Evolutionary conservation across 2,113 vertebrate genomes (phyloP).

Genomic region (Mormoops blainvillei): DNA sequence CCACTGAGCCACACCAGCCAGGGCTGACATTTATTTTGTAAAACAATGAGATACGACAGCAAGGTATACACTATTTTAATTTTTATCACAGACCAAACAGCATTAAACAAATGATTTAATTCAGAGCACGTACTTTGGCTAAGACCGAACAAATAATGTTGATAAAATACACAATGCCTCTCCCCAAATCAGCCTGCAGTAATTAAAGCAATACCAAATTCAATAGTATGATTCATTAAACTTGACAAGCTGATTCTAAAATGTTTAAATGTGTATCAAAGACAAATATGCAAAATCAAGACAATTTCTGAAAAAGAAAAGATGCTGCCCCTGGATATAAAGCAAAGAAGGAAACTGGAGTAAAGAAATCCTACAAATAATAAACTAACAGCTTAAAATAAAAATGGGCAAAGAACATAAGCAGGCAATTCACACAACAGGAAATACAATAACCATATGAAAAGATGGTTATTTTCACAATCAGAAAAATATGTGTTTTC

Average conservation of each 20-base stretch:
- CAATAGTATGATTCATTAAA: not conserved
- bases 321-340: not conserved
- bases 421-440: not conserved
- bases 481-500: not conserved
- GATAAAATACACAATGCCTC: not conserved
- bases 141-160: not conserved
- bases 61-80: not conserved
- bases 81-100: conserved; percentile 2
- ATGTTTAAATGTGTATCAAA: not conserved
- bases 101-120: conserved; percentile 27
- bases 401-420: not conserved
- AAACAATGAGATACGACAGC: not conserved
- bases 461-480: not conserved
- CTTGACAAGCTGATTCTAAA: not conserved
- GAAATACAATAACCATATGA: not conserved
- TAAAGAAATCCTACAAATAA: not conserved
- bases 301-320: not conserved
- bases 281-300: not conserved
- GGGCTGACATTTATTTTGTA: conserved; percentile 1
- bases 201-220: conserved; percentile 11
- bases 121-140: not conserved
- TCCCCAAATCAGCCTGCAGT: not conserved
- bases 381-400: not conserved
- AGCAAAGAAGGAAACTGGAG: not conserved
- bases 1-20: too few species aligned